Conservation (phyloP, 2,888 invertebrate genomes). For the Archaeoteleia sp. region DNA sequence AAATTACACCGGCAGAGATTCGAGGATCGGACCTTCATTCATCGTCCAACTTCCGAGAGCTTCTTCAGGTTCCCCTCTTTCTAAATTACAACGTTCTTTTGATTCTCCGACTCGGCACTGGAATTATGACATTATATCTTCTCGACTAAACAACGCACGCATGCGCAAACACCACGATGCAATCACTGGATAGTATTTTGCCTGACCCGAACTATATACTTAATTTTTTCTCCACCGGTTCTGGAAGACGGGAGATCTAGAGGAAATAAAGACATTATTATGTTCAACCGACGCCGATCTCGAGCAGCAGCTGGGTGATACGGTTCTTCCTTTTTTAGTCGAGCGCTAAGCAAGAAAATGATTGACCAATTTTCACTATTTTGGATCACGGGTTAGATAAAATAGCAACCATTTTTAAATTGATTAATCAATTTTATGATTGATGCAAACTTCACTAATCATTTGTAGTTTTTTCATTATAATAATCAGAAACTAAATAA, state of each 20-base stretch:
- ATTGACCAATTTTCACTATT: no score
- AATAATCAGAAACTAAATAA: no score
- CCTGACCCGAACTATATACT: conserved; percentile 6
- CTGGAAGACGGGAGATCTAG: conserved; percentile 7
- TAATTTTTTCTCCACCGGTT: conserved; percentile 8
- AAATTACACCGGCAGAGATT: conserved; percentile 11
- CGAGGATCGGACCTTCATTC: conserved; percentile 15
- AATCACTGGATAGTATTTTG: conserved; percentile 9
- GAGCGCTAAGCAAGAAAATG: no score
- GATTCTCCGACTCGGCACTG: conserved; percentile 16
- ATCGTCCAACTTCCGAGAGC: conserved; percentile 19
- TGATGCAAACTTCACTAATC: no score
- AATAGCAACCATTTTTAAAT: no score
- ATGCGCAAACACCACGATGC: not conserved
- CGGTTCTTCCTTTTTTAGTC: no score
- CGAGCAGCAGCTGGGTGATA: not conserved
- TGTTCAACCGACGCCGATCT: conserved; percentile 6
- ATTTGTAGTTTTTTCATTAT: no score
- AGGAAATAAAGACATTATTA: conserved; percentile 18
- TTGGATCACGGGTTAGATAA: no score
- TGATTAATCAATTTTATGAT: no score
- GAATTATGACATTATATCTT: conserved; percentile 16
- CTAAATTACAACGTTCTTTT: conserved; percentile 13
- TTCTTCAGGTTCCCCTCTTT: conserved; percentile 16
- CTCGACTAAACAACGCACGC: not conserved